These are phyloP conservation scores for Lutraria rhynchaena DNA, from an alignment of 1,140 invertebrate species.

Conservation along the genomic window DNA sequence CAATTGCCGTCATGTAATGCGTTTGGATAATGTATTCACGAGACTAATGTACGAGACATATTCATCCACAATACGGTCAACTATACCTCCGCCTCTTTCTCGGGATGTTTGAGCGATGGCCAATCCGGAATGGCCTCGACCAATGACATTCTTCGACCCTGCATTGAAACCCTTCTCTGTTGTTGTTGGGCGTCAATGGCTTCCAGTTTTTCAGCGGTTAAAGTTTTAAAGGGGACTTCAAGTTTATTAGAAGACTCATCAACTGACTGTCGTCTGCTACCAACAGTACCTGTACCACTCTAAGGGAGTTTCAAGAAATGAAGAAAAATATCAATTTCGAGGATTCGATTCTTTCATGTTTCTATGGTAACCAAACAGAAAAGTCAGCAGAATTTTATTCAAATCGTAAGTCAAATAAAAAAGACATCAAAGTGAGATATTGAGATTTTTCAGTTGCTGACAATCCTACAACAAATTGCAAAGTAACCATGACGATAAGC, in stretches of 20 bases:
- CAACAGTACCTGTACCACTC: background rate
- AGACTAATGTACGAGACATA: background rate
- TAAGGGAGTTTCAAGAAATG: too few species aligned
- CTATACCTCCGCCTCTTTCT: constrained; percentile 79
- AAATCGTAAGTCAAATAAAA: too few species aligned
- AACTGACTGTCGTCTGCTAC: constrained; percentile 74
- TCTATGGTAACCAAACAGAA: too few species aligned
- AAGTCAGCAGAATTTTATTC: too few species aligned
- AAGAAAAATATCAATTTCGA: too few species aligned
- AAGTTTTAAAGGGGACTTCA: constrained; percentile 69
- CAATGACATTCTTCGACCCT: constrained; percentile 91
- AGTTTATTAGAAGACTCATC: constrained; percentile 70
- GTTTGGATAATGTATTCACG: constrained; percentile 6
- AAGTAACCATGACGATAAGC: too few species aligned
- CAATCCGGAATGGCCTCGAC: constrained; percentile 98
- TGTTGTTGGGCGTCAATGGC: constrained; percentile 72
- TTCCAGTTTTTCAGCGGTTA: constrained; percentile 76
- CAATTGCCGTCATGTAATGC: too few species aligned
- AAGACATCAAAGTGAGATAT: too few species aligned
- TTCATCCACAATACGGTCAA: constrained; percentile 28
- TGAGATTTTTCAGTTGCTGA: too few species aligned
- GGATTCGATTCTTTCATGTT: too few species aligned
- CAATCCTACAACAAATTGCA: too few species aligned
- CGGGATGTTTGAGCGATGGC: constrained; percentile 91
- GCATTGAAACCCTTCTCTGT: constrained; percentile 82